Conservation (phyloP, 2,113 vertebrate genomes). For the Antennarius striatus region DNA sequence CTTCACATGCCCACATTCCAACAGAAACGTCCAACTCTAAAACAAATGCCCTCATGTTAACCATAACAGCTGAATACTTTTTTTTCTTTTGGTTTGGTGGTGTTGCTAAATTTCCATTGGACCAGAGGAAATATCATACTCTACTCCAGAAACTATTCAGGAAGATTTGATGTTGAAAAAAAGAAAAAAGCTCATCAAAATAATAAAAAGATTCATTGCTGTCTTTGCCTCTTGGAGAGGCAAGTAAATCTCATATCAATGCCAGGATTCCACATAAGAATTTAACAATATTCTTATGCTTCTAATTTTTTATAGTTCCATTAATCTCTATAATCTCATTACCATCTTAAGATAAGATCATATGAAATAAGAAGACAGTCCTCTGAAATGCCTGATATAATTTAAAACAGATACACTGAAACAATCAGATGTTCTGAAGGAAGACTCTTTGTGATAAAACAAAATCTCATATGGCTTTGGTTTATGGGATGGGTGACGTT, state of each 20-base stretch:
- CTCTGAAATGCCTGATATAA: constrained; percentile 17
- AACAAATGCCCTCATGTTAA: background rate
- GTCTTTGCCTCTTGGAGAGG: background rate
- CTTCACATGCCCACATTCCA: background rate
- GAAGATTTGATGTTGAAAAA: background rate
- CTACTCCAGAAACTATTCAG: background rate
- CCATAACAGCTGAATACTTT: constrained; percentile 3
- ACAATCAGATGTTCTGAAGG: constrained; percentile 14
- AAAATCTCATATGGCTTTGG: constrained; percentile 17
- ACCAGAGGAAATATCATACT: background rate
- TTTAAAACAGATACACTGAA: constrained; percentile 36
- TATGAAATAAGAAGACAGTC: background rate
- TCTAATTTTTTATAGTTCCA: constrained; percentile 21
- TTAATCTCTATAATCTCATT: constrained; percentile 6
- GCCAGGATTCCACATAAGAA: constrained; percentile 27
- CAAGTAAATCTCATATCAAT: constrained; percentile 17
- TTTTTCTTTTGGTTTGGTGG: background rate
- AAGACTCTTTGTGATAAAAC: constrained; percentile 24
- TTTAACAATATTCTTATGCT: background rate
- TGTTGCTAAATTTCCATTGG: constrained; percentile 6
- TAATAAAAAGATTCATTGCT: background rate
- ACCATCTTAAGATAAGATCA: constrained; percentile 15
- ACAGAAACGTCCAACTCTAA: background rate
- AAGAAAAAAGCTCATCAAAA: background rate
- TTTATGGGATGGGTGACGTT: constrained; percentile 15